Base-by-base conservation (phyloP, 2,797 vertebrate genomes). In the Lateolabrax maculatus region DNA sequence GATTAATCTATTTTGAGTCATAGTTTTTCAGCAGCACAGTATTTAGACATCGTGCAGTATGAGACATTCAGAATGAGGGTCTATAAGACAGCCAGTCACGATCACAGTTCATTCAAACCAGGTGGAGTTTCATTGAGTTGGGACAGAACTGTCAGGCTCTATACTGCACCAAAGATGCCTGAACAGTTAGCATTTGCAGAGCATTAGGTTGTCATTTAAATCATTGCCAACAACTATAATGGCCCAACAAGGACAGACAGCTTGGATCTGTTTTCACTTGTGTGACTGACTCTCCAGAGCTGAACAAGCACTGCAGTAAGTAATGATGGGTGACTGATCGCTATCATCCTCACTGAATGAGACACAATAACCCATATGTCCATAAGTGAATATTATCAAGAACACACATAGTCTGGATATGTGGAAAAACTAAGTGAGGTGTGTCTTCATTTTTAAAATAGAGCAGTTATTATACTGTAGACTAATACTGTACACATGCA, bases 281-380 rank as follows among this genome's bases (percentile, higher is more conserved):
- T 75, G 63, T 78, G 78, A 73, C 80, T 77, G 81, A 48, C 37
- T 77, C 46, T 75, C 55, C 55, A 46, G 71, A 67, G 80, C 27
- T 76, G n/a, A 80, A 84, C 37, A 77, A 49, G 75, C 77, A 69
- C 6, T 3, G n/a, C 58, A 53, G 69, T 65, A 58, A 86, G 84
- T 72, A 91, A 89, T 78, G 64, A 51, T 37, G 65, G 60, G 60
- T 84, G 88, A 85, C 83, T 86, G 79, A 90, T 86, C 34, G 31
- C 49, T 27, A 73, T 73, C 64, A 75, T 71, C 68, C 36, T 74
- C 66, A 41, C 21, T 27, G 37, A 82, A 71, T 78, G 71, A 62
- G 60, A 56, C 36, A 55, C 21, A 69, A 80, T 83, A 79, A 52
- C 31, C n/a, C 29, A 70, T 58, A 65, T 46, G 3, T 68, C 29